Base-by-base conservation (phyloP, 37 sponge, comb jelly and placozoan genomes). In the Eunapius fragilis region DNA sequence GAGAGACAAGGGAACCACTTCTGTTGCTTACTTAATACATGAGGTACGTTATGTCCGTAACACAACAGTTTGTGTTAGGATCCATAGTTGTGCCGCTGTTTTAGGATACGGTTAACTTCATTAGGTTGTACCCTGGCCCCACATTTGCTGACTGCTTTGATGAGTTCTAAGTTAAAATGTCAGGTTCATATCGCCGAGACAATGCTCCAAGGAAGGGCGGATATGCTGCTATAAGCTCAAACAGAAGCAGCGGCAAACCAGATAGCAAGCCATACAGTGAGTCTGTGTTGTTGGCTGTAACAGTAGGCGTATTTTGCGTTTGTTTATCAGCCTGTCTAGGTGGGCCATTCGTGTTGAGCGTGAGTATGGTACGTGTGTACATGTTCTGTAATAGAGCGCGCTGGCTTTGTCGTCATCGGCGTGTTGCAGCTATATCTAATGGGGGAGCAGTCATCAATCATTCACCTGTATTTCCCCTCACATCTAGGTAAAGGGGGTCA, bases 221-320 rank as follows among this genome's bases (percentile, higher is more conserved):
- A 69, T 91, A 82, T 32, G 67, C 89, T 9, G 36, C 80, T 25
- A 72, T 89, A 89, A 79, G 74, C 49, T 84, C 31, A 9, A 77
- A 17, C 69, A 77, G 71, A 33, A 73, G 23, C 74, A 31, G 58
- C 58, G 58, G 58, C 7, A 58, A 58, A 58, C 58, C 58, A 58
- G 58, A 58, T 58, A 58, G 58, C 22, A 58, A 58, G 22, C 7
- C 58, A 58, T 58, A 58, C 58, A 58, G 58, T 58, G 22, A 58
- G 58, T 17, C n/a, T 58, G 58, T 58, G 58, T 58, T 11, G 19
- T 58, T 41, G 41, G 41, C 41, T 3, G 41, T 41, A 41, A 11
- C 1, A 58, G 58, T 58, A 17, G 58, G 22, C 1, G 58, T 58
- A 17, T 58, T 58, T 17, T 11, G 14, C 58, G 22, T 10, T 58